Evolutionary conservation across 2,888 invertebrate genomes (phyloP), one percentile per base, ranked within the genome.

Genomic region (Coenonympha arcania): DNA sequence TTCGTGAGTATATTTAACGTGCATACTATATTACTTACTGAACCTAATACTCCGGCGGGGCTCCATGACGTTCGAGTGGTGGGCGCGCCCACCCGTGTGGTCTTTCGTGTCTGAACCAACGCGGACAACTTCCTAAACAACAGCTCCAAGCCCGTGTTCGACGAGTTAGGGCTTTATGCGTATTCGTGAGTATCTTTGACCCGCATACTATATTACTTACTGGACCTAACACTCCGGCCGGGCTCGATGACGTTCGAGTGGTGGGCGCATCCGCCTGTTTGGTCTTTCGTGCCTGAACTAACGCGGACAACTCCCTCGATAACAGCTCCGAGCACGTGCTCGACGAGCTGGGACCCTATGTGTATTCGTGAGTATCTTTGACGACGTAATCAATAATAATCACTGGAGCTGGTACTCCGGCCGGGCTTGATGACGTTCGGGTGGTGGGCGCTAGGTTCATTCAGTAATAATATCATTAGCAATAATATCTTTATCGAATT

Each of bases 371-470:
- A n/a, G n/a, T n/a, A n/a, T n/a, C n/a, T n/a, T n/a, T n/a, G n/a
- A n/a, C n/a, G n/a, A n/a, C n/a, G n/a, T n/a, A n/a, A n/a, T n/a
- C n/a, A 26, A 8, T n/a, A n/a, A n/a, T n/a, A n/a, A n/a, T n/a
- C n/a, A n/a, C n/a, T n/a, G n/a, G n/a, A n/a, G n/a, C n/a, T n/a
- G n/a, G n/a, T n/a, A n/a, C n/a, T n/a, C 55, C n/a, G n/a, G n/a
- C n/a, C n/a, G n/a, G n/a, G n/a, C n/a, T 90, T 93, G 45, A 92
- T 93, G 77, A 92, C 94, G 1, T 95, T 91, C 81, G 91, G 91
- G 61, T 93, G 95, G 92, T 95, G 95, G 95, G 90, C 91, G 62
- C n/a, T n/a, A n/a, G n/a, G n/a, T n/a, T n/a, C n/a, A n/a, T n/a
- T n/a, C n/a, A n/a, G n/a, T n/a, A n/a, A n/a, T n/a, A n/a, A n/a